These are phyloP conservation scores for Lycaon pictus DNA, from an alignment of 2,113 vertebrate genomes.

Conservation along the genomic window DNA sequence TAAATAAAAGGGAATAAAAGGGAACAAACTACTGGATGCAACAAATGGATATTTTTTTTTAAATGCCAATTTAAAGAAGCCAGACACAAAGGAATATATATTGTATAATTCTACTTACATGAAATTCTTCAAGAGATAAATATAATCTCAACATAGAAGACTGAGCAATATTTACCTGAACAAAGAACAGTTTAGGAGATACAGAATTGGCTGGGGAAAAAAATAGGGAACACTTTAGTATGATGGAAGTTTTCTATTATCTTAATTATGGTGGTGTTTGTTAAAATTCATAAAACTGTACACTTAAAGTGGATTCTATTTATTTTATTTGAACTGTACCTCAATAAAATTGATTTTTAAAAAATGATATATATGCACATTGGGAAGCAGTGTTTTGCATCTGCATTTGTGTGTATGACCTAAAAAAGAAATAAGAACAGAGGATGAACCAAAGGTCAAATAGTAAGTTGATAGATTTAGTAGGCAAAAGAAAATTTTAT, in stretches of 20 bases:
- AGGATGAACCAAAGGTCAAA: background rate
- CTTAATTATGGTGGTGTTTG: background rate
- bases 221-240: background rate
- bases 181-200: background rate
- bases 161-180: background rate
- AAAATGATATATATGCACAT: background rate
- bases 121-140: background rate
- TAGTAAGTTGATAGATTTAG: background rate
- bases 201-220: background rate
- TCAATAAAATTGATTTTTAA: background rate
- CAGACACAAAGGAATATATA: background rate
- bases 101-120: background rate
- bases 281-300: background rate
- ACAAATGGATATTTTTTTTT: background rate
- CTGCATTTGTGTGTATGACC: background rate
- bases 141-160: background rate
- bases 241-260: background rate
- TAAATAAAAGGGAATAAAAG: background rate
- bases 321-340: background rate
- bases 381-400: background rate
- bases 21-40: background rate
- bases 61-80: background rate
- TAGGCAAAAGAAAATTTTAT: background rate
- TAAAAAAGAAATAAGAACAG: background rate
- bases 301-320: background rate